Evolutionary conservation across 2,113 vertebrate genomes (phyloP).

Genomic region (Chionodraco myersi): DNA sequence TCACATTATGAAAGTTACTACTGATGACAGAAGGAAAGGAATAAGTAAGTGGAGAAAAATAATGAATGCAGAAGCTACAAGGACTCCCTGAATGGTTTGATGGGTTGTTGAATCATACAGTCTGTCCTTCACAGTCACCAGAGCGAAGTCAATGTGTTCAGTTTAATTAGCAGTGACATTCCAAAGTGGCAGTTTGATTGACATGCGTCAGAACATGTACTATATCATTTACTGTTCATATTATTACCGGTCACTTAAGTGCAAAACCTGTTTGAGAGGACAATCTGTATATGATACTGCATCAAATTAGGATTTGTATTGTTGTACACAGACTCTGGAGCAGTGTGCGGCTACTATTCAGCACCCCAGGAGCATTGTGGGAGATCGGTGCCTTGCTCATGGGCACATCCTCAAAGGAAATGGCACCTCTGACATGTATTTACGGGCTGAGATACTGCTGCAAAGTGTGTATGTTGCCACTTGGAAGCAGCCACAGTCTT

Average conservation of each 20-base stretch:
- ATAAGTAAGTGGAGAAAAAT: background rate
- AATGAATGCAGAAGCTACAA: background rate
- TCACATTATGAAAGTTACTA: slow-evolving; percentile 1
- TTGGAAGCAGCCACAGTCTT: background rate
- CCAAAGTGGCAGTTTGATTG: background rate
- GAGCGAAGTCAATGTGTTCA: background rate
- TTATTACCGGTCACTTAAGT: background rate
- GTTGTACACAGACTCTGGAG: too few relatives aligned
- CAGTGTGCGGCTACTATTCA: too few relatives aligned
- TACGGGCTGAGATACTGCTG: too few relatives aligned
- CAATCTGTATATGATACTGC: too few relatives aligned
- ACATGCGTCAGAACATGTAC: background rate
- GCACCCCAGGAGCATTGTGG: too few relatives aligned
- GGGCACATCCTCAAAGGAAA: too few relatives aligned
- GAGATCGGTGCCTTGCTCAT: too few relatives aligned
- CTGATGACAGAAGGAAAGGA: background rate
- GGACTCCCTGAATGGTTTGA: background rate
- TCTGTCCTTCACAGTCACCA: background rate
- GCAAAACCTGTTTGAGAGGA: background rate
- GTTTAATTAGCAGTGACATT: background rate
- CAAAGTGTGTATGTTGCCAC: too few relatives aligned
- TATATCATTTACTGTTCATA: background rate
- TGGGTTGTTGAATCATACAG: background rate
- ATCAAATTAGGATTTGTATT: too few relatives aligned
- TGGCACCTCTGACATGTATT: too few relatives aligned